A percentile compares a stretch with the other conserved stretches of the same genome.
Conservation (phyloP, 2,888 invertebrate species). For the Drosophila antonietae region DNA sequence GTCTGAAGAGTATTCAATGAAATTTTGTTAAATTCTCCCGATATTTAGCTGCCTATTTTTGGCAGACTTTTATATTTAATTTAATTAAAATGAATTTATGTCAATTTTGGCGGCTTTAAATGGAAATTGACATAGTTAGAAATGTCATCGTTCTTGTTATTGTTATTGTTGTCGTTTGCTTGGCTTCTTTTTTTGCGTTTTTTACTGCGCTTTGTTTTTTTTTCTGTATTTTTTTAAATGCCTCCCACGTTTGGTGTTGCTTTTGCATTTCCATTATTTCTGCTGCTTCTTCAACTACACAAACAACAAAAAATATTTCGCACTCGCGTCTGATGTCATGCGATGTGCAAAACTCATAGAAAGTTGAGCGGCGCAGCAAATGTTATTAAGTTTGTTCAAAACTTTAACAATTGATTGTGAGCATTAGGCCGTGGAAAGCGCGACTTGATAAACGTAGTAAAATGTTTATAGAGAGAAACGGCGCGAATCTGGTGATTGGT, state of each 20-base stretch:
- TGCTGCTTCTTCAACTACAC: slow-evolving; percentile 9
- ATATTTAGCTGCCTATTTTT: slow-evolving; percentile 7
- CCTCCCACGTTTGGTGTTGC: slow-evolving; percentile 55
- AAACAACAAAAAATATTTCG: slow-evolving; percentile 43
- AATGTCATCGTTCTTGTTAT: slow-evolving; percentile 33
- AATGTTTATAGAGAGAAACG: slow-evolving; percentile 4
- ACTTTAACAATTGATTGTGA: slow-evolving; percentile 14
- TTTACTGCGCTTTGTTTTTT: slow-evolving; percentile 24
- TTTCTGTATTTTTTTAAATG: slow-evolving; percentile 42
- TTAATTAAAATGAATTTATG: slow-evolving; percentile 66
- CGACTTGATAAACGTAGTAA: neutral
- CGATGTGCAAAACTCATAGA: slow-evolving; percentile 27
- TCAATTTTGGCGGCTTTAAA: slow-evolving; percentile 59
- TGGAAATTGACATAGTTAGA: slow-evolving; percentile 67
- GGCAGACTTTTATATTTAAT: slow-evolving; percentile 54
- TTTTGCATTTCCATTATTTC: slow-evolving; percentile 30
- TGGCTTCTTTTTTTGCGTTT: slow-evolving; percentile 49
- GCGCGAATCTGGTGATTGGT: no score
- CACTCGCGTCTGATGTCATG: slow-evolving; percentile 67
- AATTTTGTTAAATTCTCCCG: neutral
- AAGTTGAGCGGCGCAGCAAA: slow-evolving; percentile 33
- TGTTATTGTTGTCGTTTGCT: slow-evolving; percentile 30
- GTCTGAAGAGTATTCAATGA: neutral
- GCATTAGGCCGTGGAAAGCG: slow-evolving; percentile 19
- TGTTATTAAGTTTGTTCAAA: slow-evolving; percentile 17